phyloP scores from a whole-genome alignment of 2,113 vertebrate genomes.

The Sylvietta virens region DNA sequence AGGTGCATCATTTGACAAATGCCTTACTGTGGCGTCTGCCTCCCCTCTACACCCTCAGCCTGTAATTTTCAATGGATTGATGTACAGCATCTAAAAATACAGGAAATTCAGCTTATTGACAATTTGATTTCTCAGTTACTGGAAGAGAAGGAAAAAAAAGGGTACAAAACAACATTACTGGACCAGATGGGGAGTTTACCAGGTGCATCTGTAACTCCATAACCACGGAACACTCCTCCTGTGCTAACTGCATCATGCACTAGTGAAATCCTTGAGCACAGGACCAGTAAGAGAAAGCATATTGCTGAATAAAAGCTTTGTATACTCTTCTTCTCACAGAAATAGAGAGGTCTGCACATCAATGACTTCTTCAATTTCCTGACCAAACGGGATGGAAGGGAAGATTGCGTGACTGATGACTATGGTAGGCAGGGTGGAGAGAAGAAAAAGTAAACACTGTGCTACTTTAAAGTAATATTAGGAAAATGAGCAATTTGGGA shows the following conservation, averaged over 20 bases:
- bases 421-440: neutral
- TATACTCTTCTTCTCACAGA: neutral
- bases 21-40: neutral
- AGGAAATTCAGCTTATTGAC: neutral
- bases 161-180: neutral
- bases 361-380: neutral
- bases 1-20: slow-evolving; percentile 26
- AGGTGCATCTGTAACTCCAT: neutral
- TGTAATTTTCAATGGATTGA: neutral
- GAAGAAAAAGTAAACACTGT: neutral
- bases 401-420: neutral
- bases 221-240: neutral
- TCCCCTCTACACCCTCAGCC: neutral
- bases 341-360: neutral
- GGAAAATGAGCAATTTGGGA: fast-evolving
- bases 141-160: neutral
- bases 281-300: neutral
- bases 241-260: neutral
- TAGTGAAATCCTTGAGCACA: neutral
- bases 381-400: neutral
- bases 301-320: neutral
- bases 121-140: neutral
- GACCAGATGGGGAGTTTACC: neutral
- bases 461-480: neutral
- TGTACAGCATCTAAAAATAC: neutral